Conservation (phyloP, 2,888 invertebrate genomes). For the Willowsia nigromaculata region DNA sequence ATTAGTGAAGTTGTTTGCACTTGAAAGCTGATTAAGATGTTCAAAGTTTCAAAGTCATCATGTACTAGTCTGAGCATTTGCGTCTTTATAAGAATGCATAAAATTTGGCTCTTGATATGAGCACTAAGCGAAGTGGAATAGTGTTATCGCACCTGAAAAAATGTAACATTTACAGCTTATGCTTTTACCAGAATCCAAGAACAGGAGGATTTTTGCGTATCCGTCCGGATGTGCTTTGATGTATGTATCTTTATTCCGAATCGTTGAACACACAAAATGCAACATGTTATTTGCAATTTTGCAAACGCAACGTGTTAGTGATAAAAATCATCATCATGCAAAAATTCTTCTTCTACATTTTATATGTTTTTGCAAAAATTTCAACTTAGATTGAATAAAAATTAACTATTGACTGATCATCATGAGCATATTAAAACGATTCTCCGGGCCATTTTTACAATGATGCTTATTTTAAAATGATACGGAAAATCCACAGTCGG, state of each 20-base stretch:
- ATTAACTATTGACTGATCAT: neutral
- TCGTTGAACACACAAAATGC: neutral
- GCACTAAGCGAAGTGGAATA: no score
- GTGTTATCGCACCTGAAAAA: no score
- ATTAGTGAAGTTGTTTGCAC: no score
- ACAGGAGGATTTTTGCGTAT: no score
- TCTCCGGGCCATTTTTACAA: neutral
- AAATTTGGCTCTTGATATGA: no score
- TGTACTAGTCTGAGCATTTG: no score
- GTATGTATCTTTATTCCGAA: neutral
- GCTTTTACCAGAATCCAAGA: neutral
- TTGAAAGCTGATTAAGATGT: no score
- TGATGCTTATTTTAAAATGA: neutral
- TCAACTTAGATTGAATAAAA: neutral
- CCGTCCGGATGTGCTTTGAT: neutral
- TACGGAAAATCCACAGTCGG: conserved; percentile 27
- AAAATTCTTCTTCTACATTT: neutral
- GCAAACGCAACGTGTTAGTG: neutral
- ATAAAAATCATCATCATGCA: neutral
- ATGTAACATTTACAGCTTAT: no score
- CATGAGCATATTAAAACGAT: neutral
- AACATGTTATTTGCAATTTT: conserved; percentile 20
- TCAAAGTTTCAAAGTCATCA: no score
- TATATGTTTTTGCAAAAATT: neutral
- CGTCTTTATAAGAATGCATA: no score